These are phyloP conservation scores for Pseudomyrmex flavicornis DNA, from an alignment of 1,140 invertebrate genomes.

Conservation along the genomic window DNA sequence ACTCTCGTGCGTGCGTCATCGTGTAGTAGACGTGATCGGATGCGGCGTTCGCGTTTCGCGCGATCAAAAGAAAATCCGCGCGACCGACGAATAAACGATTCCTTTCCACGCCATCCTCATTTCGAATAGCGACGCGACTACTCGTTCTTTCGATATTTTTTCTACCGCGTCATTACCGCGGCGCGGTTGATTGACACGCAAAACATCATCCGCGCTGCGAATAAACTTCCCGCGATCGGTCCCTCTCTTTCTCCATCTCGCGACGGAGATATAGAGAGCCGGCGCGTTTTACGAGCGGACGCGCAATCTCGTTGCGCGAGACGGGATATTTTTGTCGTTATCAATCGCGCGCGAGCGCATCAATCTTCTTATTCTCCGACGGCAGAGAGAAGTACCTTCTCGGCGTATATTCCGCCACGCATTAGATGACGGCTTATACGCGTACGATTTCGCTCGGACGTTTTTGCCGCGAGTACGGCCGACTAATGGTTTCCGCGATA, in stretches of 20 bases:
- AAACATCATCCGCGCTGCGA: slow-evolving; percentile 27
- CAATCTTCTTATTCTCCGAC: slow-evolving; percentile 63
- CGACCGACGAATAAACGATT: slow-evolving; percentile 28
- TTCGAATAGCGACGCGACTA: neutral
- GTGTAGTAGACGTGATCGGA: slow-evolving; percentile 10
- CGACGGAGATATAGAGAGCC: neutral
- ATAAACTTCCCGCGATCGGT: neutral
- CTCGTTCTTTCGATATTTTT: slow-evolving; percentile 1
- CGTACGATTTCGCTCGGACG: slow-evolving; percentile 37
- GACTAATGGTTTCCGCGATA: slow-evolving; percentile 74
- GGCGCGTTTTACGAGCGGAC: neutral
- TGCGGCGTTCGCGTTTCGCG: neutral
- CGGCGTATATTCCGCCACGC: neutral
- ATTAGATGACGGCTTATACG: slow-evolving; percentile 22
- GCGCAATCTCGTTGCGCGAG: too few species aligned
- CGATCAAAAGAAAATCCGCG: slow-evolving; percentile 28
- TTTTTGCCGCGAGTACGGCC: slow-evolving; percentile 59
- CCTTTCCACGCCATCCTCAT: neutral
- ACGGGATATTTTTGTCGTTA: slow-evolving; percentile 64
- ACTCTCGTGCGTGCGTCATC: slow-evolving; percentile 35
- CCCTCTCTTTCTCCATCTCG: slow-evolving; percentile 28
- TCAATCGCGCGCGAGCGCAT: slow-evolving; percentile 65
- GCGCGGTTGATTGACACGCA: neutral
- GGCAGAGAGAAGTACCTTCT: neutral
- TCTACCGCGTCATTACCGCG: slow-evolving; percentile 7